These are phyloP conservation scores for Nebria ingens DNA, from an alignment of 1,140 invertebrate species.

Conservation along the genomic window DNA sequence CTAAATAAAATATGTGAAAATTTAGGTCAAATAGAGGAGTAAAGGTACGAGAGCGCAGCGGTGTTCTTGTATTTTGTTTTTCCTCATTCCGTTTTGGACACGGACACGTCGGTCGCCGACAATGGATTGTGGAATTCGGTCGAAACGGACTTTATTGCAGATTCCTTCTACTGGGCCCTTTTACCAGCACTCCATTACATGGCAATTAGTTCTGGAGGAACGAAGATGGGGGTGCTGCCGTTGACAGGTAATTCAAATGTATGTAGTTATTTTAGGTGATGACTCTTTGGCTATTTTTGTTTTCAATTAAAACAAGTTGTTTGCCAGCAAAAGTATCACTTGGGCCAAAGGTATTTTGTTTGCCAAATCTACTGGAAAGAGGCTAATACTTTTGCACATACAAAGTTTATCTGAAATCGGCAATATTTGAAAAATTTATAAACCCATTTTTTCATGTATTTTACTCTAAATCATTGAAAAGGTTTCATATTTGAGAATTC, in stretches of 20 bases:
- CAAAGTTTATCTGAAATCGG: no score
- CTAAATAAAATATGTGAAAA: no score
- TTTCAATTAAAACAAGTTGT: neutral
- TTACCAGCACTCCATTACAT: slow-evolving; percentile 16
- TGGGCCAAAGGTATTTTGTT: no score
- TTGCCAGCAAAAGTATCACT: no score
- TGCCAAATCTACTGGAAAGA: no score
- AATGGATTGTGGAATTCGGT: slow-evolving; percentile 14
- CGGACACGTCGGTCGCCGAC: slow-evolving; percentile 12
- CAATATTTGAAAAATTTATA: no score
- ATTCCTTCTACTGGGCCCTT: slow-evolving; percentile 7
- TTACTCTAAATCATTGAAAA: no score
- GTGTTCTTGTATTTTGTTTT: neutral
- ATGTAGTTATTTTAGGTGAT: neutral
- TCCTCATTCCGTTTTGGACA: slow-evolving; percentile 17
- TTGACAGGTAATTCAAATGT: neutral
- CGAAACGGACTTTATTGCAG: slow-evolving; percentile 17
- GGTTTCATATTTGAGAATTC: no score
- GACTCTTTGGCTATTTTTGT: neutral
- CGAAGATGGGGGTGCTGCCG: neutral
- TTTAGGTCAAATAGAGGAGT: no score
- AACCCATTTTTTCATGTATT: no score
- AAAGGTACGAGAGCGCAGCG: no score
- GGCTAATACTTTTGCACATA: no score
- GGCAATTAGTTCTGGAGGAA: slow-evolving; percentile 14